Conservation (phyloP, 2,888 invertebrate species). For the Priocnemis perturbator region DNA sequence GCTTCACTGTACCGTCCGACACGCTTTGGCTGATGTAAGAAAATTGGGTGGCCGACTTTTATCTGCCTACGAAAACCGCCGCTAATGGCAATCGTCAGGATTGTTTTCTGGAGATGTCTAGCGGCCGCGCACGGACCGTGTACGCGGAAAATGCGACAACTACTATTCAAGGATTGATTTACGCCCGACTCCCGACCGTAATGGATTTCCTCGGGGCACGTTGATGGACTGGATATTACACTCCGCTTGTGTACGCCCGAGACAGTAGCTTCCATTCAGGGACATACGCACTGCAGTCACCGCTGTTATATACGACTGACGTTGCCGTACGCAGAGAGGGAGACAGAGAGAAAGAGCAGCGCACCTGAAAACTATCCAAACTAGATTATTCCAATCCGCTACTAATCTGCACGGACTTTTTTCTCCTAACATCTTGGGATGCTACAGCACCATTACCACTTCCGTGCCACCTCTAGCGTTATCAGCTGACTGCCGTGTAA, state of each 20-base stretch:
- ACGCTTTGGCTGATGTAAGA: no score
- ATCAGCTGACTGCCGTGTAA: no score
- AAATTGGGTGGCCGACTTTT: no score
- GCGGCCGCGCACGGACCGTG: background rate
- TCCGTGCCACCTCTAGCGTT: background rate
- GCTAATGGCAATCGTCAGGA: background rate
- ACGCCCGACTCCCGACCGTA: constrained; percentile 13
- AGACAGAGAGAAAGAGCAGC: background rate
- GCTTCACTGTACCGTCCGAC: no score
- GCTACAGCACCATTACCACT: no score
- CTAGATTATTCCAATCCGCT: background rate
- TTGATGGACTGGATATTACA: constrained; percentile 18
- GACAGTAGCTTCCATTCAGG: constrained; percentile 10
- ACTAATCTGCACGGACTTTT: no score
- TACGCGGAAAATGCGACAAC: constrained; percentile 18
- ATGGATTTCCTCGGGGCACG: constrained; percentile 18
- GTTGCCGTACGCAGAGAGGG: background rate
- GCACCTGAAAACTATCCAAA: background rate
- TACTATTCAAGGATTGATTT: constrained; percentile 15
- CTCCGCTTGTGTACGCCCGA: constrained; percentile 7
- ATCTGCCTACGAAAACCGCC: no score
- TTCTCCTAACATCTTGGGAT: no score
- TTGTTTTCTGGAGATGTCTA: background rate
- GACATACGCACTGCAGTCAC: constrained; percentile 10
- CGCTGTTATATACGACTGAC: constrained; percentile 4